These are phyloP conservation scores for Aspidoscelis tigris DNA, from an alignment of 2,113 vertebrate species.

Conservation along the genomic window DNA sequence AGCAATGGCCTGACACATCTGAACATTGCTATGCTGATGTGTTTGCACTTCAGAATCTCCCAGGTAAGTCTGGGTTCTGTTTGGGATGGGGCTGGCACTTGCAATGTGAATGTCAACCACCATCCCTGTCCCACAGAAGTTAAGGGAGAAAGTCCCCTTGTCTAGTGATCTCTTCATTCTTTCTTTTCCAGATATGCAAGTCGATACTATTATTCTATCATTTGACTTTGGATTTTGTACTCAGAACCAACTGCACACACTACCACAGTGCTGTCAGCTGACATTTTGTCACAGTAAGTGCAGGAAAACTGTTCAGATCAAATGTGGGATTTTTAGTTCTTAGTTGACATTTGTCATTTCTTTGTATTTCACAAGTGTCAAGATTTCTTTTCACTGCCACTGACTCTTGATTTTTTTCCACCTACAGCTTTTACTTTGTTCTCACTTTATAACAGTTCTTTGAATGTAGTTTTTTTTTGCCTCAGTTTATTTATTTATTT, in stretches of 20 bases:
- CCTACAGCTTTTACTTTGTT: constrained; percentile 17
- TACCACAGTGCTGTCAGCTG: background rate
- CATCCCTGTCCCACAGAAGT: no score
- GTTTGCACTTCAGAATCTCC: no score
- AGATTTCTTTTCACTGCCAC: constrained; percentile 11
- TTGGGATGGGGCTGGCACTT: no score
- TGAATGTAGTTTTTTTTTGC: background rate
- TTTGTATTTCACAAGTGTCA: constrained; percentile 16
- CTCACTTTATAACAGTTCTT: background rate
- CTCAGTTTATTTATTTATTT: background rate
- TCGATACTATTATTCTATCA: background rate
- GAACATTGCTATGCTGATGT: no score
- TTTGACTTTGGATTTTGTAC: background rate
- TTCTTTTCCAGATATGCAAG: background rate
- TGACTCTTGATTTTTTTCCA: constrained; percentile 2
- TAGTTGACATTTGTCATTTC: constrained; percentile 22
- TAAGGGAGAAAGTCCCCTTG: no score
- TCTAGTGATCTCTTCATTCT: constrained; percentile 15
- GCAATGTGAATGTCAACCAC: no score
- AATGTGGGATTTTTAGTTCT: constrained; percentile 8
- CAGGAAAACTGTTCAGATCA: constrained; percentile 21
- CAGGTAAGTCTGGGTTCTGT: no score
- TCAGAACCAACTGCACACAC: constrained; percentile 6
- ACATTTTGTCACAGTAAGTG: constrained; percentile 24
- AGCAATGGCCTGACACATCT: no score